Base-by-base conservation (phyloP, 1,140 invertebrate species). In the Ceratina japonica region DNA sequence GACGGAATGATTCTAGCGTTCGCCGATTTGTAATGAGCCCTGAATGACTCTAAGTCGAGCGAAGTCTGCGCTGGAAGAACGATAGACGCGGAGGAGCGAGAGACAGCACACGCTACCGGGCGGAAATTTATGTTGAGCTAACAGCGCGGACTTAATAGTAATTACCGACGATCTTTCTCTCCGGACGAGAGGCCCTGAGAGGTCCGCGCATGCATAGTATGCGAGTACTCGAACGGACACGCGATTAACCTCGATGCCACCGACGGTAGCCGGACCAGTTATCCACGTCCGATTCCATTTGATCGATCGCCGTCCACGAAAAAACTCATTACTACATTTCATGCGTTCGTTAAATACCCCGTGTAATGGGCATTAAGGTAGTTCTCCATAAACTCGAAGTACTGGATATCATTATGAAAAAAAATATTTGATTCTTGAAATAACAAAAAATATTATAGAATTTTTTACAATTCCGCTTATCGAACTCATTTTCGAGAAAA, bases 191-290 rank as follows among this genome's bases (percentile, higher is more conserved):
- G 49, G 20, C 20, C 49, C 24, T 8, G 22, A 37, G 22, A 27
- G 22, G 65, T 61, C 44, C 56, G 27, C 27, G 27, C 27, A 31
- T 31, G 27, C 27, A 31, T 31, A 31, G 27, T 31, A 31, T 31
- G 27, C 27, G 27, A 31, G 27, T 31, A 31, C 27, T 22, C 37
- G 18, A 31, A 58, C 8, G 22, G 37, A 16, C 18, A 12, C 18
- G 16, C 31, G 62, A 74, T 74, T 74, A 74, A 64, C 49, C 49
- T 37, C 62, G 51, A 56, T n/a, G 31, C n/a, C 16, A 68, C 10
- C 37, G 3, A 24, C 66, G 16, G 18, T 58, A 15, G n/a, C 31
- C n/a, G 20, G 49, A 68, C 37, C 37, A 58, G 20, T 68, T 68
- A 27, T 66, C 63, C n/a, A 51, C 16, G 49, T 75, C 20, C 13